Evolutionary conservation across 2,888 invertebrate genomes (phyloP).

Genomic region (Allophyes oxyacanthae): DNA sequence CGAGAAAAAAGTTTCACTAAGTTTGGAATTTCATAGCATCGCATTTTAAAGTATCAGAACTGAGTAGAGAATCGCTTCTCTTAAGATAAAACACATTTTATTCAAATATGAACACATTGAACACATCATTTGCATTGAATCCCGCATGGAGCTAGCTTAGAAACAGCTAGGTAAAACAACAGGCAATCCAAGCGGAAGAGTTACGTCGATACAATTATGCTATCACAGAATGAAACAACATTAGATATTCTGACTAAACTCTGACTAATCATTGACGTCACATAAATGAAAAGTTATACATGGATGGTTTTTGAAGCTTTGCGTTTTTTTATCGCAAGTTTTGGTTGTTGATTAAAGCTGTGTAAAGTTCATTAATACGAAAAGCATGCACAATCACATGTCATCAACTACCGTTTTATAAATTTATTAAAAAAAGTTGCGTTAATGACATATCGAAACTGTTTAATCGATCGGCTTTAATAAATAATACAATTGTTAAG

Average conservation of each 20-base stretch:
- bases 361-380: not conserved
- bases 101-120: not conserved
- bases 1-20: too few relatives aligned
- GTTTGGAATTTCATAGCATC: too few relatives aligned
- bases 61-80: too few relatives aligned
- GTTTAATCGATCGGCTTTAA: too few relatives aligned
- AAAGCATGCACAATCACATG: too few relatives aligned
- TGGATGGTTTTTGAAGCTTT: not conserved
- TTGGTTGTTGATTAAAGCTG: not conserved
- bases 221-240: slow-evolving; percentile 16
- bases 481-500: too few relatives aligned
- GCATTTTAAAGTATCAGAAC: too few relatives aligned
- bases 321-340: not conserved
- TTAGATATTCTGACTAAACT: slow-evolving; percentile 28
- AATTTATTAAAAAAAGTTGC: too few relatives aligned
- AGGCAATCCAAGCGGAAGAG: slow-evolving; percentile 22
- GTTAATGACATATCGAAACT: too few relatives aligned
- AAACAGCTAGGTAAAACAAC: slow-evolving; percentile 2
- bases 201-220: slow-evolving; percentile 35
- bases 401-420: too few relatives aligned
- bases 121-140: slow-evolving; percentile 2
- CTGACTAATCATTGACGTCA: slow-evolving; percentile 18
- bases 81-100: too few relatives aligned
- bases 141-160: slow-evolving; percentile 22
- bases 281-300: not conserved